phyloP scores from a whole-genome alignment of 2,113 vertebrate genomes.

The Boulengeromyrus knoepffleri region DNA sequence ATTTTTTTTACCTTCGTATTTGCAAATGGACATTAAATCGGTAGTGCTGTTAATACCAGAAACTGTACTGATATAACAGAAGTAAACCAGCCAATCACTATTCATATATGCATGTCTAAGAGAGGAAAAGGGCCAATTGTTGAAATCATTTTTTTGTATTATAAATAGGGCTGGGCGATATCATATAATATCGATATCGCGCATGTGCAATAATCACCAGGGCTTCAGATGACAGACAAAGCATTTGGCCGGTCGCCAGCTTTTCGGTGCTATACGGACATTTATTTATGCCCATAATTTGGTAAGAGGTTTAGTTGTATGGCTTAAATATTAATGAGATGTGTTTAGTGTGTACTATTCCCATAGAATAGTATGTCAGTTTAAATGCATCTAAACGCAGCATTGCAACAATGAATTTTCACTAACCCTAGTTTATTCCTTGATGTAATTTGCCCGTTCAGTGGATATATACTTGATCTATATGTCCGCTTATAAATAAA shows the following conservation, averaged over 20 bases:
- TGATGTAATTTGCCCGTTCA: not conserved
- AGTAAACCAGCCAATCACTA: not conserved
- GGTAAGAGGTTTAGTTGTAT: no score
- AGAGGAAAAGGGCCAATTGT: not conserved
- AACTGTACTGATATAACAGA: not conserved
- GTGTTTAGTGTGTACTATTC: not conserved
- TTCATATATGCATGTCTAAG: not conserved
- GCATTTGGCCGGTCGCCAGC: no score
- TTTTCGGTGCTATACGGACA: no score
- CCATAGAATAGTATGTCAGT: not conserved
- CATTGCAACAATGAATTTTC: not conserved
- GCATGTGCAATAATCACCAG: no score
- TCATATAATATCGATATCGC: no score
- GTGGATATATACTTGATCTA: not conserved
- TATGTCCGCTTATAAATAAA: not conserved
- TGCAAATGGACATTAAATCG: not conserved
- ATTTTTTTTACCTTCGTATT: not conserved
- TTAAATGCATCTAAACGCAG: not conserved
- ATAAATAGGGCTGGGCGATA: no score
- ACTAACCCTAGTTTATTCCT: not conserved
- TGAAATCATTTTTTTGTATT: no score
- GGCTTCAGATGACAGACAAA: no score
- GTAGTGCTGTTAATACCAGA: not conserved
- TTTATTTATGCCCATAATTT: no score
- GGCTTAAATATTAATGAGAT: no score